These are phyloP conservation scores for rabbit (Oryctolagus cuniculus) DNA, from an alignment of 2,113 vertebrate species.

Conservation along the genomic window DNA sequence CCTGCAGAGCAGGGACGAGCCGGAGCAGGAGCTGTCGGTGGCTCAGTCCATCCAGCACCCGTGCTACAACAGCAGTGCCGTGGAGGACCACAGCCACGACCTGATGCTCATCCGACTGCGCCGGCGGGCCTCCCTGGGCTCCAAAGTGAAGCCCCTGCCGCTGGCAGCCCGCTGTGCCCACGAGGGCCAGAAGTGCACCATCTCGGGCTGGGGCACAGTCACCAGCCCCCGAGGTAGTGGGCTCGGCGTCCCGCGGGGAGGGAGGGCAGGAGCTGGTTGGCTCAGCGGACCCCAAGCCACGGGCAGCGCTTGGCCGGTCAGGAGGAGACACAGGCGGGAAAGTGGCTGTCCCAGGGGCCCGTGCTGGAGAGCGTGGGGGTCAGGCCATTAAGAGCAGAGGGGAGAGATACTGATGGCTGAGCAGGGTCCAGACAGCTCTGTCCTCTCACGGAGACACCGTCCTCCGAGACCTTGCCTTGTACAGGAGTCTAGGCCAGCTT, in stretches of 20 bases:
- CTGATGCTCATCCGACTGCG: constrained; percentile 82
- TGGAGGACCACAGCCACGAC: constrained; percentile 62
- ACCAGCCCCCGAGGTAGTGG: constrained; percentile 76
- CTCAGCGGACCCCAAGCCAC: not conserved
- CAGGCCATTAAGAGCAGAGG: not conserved
- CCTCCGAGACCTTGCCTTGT: not conserved
- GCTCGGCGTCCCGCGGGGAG: not conserved
- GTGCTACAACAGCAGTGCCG: constrained; percentile 76
- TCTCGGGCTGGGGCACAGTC: constrained; percentile 87
- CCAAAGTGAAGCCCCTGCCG: constrained; percentile 80
- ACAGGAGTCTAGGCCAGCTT: not conserved
- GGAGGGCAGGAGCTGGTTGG: not conserved
- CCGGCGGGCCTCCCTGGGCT: constrained; percentile 46
- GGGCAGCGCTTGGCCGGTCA: not conserved
- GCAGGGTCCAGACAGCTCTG: not conserved
- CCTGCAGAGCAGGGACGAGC: constrained; percentile 68
- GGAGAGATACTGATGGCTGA: not conserved
- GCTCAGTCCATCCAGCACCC: constrained; percentile 82
- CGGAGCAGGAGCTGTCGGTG: constrained; percentile 81
- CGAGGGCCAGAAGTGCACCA: constrained; percentile 81
- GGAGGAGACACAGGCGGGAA: not conserved
- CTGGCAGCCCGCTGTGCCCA: constrained; percentile 83
- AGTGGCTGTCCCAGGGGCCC: not conserved
- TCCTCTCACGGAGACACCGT: not conserved
- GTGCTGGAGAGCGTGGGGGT: not conserved